Base-by-base conservation (phyloP, 2,888 invertebrate genomes). In the Alentia gelatinosa region DNA sequence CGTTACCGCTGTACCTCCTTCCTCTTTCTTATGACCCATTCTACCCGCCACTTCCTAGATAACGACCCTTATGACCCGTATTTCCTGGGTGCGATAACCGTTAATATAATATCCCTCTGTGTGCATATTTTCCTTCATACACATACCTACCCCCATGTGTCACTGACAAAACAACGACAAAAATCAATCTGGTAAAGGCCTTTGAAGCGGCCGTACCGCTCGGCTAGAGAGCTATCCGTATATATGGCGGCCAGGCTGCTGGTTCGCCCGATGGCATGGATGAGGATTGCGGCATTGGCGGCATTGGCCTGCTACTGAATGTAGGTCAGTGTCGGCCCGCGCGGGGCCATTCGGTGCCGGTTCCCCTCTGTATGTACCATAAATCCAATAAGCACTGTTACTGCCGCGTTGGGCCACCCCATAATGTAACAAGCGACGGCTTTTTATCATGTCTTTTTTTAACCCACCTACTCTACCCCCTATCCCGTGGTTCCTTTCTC, bases 381-480 rank as follows among this genome's bases (percentile, higher is more conserved):
- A 39, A 79, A 79, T 79, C 79, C 79, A 79, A 79, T 79, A 79
- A 79, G 79, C 37, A 35, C 37, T 39, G 7, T 79, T 79, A 79
- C 37, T 35, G 39, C 79, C n/a, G 79, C 39, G 15, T 5, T 4
- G 79, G 30, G 26, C 68, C 30, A 19, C 4, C 68, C 33, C 12
- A 68, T 68, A 68, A 68, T 68, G 33, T 68, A 68, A 30, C 68
- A 3, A 3, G 33, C 68, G 19, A 47, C 47, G 30, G 3, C 5
- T 63, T 63, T 68, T 26, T 68, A 12, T 68, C 68, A 12, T 26
- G 30, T 3, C 68, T 30, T 68, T 30, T 68, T 30, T 68, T 47
- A 7, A 12, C 19, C 47, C 19, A 47, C 19, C 7, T 12, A 12
- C 47, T 47, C 47, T 19, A 47, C 47, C 47, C 68, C 26, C 30